These are phyloP conservation scores for Nomada ruficornis DNA, from an alignment of 2,888 invertebrate species.

Conservation along the genomic window DNA sequence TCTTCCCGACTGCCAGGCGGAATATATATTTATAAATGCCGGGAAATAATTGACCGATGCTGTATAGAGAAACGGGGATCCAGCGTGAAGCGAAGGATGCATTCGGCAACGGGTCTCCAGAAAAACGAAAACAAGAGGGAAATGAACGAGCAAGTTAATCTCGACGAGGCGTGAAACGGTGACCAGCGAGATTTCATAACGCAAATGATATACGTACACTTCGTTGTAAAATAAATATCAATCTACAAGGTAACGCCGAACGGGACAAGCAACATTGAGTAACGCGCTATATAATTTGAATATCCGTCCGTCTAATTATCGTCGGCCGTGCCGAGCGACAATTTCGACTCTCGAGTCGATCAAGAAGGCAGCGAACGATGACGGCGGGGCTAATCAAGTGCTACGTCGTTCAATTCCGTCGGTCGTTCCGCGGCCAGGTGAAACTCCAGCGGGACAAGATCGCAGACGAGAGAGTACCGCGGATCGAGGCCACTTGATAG, in stretches of 20 bases:
- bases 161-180: too few relatives aligned
- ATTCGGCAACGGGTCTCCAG: too few relatives aligned
- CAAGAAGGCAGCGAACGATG: slow-evolving; percentile 19
- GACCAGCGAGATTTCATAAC: too few relatives aligned
- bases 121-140: too few relatives aligned
- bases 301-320: slow-evolving; percentile 12
- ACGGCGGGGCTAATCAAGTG: slow-evolving; percentile 25
- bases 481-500: slow-evolving; percentile 48
- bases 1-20: too few relatives aligned
- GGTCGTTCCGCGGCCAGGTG: slow-evolving; percentile 23
- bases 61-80: too few relatives aligned
- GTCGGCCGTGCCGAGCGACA: neutral
- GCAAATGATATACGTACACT: too few relatives aligned
- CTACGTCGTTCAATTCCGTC: slow-evolving; percentile 13
- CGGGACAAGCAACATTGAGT: neutral
- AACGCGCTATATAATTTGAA: slow-evolving; percentile 11
- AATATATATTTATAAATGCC: too few relatives aligned
- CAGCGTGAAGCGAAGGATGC: too few relatives aligned
- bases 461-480: slow-evolving; percentile 15
- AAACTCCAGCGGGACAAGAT: slow-evolving; percentile 40
- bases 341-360: neutral
- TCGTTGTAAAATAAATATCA: neutral
- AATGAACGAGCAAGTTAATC: too few relatives aligned
- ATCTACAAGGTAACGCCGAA: too few relatives aligned
- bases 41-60: too few relatives aligned